Percentiles rank a stretch among this genome's conserved stretches.
phyloP scores from a whole-genome alignment of 2,888 invertebrate species.

The Escarpia spicata region DNA sequence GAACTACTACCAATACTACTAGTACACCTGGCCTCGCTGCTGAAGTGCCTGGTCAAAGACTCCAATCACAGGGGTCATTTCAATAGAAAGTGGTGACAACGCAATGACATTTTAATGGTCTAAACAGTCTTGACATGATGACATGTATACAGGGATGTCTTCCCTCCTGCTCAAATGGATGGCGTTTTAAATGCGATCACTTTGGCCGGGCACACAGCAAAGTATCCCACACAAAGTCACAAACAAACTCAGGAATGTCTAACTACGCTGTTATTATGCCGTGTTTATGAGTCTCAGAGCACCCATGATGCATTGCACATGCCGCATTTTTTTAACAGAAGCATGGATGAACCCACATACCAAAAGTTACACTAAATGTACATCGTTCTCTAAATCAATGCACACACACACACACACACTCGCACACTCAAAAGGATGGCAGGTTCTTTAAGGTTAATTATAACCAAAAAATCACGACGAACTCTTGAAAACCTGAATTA shows the following conservation, averaged over 20 bases:
- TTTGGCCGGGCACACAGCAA: neutral
- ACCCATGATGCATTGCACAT: neutral
- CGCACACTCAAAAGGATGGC: neutral
- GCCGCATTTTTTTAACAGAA: neutral
- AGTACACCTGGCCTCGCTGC: neutral
- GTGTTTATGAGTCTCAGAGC: neutral
- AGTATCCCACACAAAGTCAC: neutral
- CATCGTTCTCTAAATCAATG: neutral
- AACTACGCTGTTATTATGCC: neutral
- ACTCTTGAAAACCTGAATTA: neutral
- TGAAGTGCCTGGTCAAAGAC: neutral
- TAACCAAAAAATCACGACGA: neutral
- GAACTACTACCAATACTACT: neutral
- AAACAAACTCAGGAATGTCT: slow-evolving; percentile 8
- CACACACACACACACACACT: neutral
- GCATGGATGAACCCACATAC: neutral
- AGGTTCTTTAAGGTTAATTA: no score
- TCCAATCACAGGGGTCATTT: neutral
- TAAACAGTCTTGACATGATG: neutral
- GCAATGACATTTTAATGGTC: neutral
- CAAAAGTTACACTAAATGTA: neutral
- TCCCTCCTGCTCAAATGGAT: neutral
- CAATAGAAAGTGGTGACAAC: neutral
- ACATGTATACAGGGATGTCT: slow-evolving; percentile 16
- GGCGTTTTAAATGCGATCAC: neutral